Percentiles rank a stretch among this genome's conserved stretches.
These are phyloP conservation scores for Poecilia velifera DNA, from an alignment of 2,797 vertebrate genomes.

Conservation along the genomic window DNA sequence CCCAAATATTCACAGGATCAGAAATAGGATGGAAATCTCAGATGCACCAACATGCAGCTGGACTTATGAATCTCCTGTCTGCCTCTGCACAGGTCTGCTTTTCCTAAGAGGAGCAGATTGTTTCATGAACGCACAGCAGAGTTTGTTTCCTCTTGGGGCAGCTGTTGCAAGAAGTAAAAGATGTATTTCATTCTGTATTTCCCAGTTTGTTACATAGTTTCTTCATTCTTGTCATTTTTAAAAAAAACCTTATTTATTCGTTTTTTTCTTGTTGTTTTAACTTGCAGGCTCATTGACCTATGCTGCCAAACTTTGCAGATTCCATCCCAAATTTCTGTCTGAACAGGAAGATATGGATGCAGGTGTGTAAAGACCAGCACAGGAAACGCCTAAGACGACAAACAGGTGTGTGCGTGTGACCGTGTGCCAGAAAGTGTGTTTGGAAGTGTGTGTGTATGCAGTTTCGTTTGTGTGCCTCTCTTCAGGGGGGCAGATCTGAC, in stretches of 20 bases:
- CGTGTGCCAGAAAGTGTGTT: constrained; percentile 14
- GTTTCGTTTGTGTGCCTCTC: constrained; percentile 13
- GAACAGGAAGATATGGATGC: constrained; percentile 37
- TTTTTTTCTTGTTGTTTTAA: neutral
- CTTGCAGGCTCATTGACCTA: neutral
- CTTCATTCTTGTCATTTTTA: constrained; percentile 2
- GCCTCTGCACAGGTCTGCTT: constrained; percentile 30
- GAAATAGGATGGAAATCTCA: neutral
- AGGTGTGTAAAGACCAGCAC: constrained; percentile 57
- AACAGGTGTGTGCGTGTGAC: constrained; percentile 45
- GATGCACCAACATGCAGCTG: constrained; percentile 41
- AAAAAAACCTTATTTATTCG: neutral
- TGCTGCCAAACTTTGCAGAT: constrained; percentile 42
- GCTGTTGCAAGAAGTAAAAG: constrained; percentile 29
- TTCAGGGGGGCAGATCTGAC: constrained; percentile 38
- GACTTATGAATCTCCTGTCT: constrained; percentile 33
- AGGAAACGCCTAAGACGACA: constrained; percentile 30
- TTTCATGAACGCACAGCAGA: constrained; percentile 28
- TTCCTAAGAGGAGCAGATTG: constrained; percentile 28
- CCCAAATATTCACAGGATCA: neutral
- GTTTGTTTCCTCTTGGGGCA: constrained; percentile 29
- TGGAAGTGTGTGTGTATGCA: constrained; percentile 9
- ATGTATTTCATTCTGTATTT: constrained; percentile 24
- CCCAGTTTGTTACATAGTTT: constrained; percentile 15
- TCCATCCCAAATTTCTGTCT: constrained; percentile 37